Base-by-base conservation (phyloP, 2,888 invertebrate genomes). In the Apocheima hispidaria region DNA sequence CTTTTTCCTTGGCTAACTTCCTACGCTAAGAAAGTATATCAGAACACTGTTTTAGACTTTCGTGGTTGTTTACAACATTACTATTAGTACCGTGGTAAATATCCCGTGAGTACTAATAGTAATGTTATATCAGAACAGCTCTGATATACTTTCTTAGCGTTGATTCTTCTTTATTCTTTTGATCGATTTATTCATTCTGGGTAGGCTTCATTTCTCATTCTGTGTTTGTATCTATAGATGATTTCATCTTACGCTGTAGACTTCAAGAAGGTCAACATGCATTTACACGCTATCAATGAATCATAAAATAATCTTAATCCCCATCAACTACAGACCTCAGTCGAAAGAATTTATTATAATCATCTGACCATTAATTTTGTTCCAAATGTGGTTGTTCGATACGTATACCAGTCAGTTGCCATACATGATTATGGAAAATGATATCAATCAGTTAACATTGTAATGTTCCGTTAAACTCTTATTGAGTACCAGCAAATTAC, bases 181-280 rank as follows among this genome's bases (percentile, higher is more conserved):
- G 2, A 14, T 14, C 14, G 4, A 14, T 1, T 14, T 4, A 30
- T 30, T 30, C 10, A 1, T 3, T 10, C 30, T 30, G 30, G 7
- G n/a, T n/a, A n/a, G 10, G 30, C 10, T 30, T 30, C 9, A 10
- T 30, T 30, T 28, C 28, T 30, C 10, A 10, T 30, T 2, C n/a
- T n/a, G n/a, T 41, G 23, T 41, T 41, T 41, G 26, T 26, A 44
- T 7, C 14, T 4, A 21, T 48, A 44, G 55, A 56, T 59, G 55
- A 63, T 33, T 60, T 60, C 59, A 63, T 55, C 33, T 30, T 35
- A 35, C 14, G 36, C 46, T n/a, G 10, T 41, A 20, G 28, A 51
- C 54, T 54, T 60, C 63, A 54, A 30, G 59, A 63, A 63, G 59
- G 63, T 60, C 56, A 38, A 16, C 40, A 20, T 53, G 41, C 51